Conservation (phyloP, 2,797 vertebrate genomes). For the Danio albolineatus region DNA sequence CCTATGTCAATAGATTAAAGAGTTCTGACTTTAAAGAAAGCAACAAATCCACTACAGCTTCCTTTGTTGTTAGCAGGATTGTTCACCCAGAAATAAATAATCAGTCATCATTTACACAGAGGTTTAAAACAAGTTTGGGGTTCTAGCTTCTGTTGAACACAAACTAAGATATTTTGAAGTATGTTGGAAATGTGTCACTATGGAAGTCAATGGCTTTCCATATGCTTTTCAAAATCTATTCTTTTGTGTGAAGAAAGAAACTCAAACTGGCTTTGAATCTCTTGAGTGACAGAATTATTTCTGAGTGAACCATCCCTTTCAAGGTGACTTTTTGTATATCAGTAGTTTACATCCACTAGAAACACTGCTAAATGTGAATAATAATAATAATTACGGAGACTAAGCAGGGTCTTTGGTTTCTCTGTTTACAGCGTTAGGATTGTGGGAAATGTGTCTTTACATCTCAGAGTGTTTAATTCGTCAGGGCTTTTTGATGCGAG, state of each 20-base stretch:
- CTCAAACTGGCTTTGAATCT: too few species aligned
- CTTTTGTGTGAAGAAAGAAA: too few species aligned
- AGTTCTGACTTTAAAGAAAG: conserved; percentile 71
- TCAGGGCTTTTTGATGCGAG: not conserved
- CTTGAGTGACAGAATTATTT: too few species aligned
- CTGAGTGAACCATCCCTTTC: too few species aligned
- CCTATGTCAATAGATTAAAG: conserved; percentile 73
- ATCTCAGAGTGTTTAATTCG: conserved; percentile 25
- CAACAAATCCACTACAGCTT: conserved; percentile 86
- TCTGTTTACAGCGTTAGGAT: conserved; percentile 68
- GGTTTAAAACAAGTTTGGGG: too few species aligned
- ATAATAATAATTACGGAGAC: conserved; percentile 52
- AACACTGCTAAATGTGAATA: conserved; percentile 61
- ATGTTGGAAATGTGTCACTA: too few species aligned
- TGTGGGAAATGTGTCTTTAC: conserved; percentile 52
- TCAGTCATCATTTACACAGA: too few species aligned
- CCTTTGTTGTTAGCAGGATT: conserved; percentile 67
- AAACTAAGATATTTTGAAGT: too few species aligned
- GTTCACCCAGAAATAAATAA: too few species aligned
- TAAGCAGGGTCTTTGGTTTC: conserved; percentile 65
- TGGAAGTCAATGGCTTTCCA: too few species aligned
- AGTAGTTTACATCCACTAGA: conserved; percentile 70
- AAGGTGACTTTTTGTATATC: conserved; percentile 67
- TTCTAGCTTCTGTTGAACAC: too few species aligned
- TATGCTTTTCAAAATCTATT: too few species aligned